Base-by-base conservation (phyloP, 2,888 invertebrate genomes). In the Cephus pulcher region DNA sequence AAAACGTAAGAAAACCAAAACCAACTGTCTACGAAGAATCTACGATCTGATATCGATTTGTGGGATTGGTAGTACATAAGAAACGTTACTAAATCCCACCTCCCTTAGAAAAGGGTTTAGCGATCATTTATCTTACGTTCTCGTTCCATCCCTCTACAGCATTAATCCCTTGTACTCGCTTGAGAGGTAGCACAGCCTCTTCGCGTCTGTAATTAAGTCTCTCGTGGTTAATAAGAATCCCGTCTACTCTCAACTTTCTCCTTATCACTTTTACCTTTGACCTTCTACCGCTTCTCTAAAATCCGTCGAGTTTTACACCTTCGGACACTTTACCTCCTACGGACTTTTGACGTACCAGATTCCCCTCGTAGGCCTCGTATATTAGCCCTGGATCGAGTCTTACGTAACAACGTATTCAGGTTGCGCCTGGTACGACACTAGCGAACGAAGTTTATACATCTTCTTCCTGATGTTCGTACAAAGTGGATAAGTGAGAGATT, bases 171-270 rank as follows among this genome's bases (percentile, higher is more conserved):
- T 78, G 37, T 75, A 76, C 76, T 76, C 69, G 78, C 69, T 73
- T 76, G 78, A 69, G 71, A 37, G 34, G 56, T 74, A 40, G 23
- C 56, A 23, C 56, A 56, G 23, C 56, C 56, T 23, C 56, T 1
- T 56, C 23, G 73, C 73, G 80, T 76, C 76, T 74, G 82, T 86
- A 88, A 88, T 88, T 88, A 87, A 88, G 82, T 84, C 83, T 79
- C 84, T 75, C 76, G 84, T 77, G 84, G 84, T 82, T 82, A 82
- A 85, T 84, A 78, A 81, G 83, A 83, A 86, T 34, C 3, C 32
- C 34, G 12, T 71, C 12, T 71, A n/a, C 32, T 71, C 71, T 30
- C 12, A 33, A 32, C 71, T 32, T 23, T 71, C 71, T 71, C 32
- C 9, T 23, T 71, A 34, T n/a, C 23, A 32, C 3, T 12, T 32